Base-by-base conservation (phyloP, 2,888 invertebrate genomes). In the Philereme transversata region DNA sequence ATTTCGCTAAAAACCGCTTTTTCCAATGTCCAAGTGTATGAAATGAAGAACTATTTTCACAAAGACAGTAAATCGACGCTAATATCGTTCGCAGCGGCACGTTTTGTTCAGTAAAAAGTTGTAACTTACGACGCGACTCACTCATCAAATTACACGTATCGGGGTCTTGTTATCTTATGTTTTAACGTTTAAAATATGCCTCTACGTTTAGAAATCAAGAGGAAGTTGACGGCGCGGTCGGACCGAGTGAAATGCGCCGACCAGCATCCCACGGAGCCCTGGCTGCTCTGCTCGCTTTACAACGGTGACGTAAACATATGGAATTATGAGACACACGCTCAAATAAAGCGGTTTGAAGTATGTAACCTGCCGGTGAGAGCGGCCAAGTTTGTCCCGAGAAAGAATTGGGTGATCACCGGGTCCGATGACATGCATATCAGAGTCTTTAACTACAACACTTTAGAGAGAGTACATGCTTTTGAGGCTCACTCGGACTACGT, bases 401-500 rank as follows among this genome's bases (percentile, higher is more conserved):
- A 99, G 86, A 99, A 99, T 89, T 99, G 99, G 99, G 96, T 99
- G 51, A 95, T 99, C 51, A 98, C 99, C 3, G 99, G 99, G 11
- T 99, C 99, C 0, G 99, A 98, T 93, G 97, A 97, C 84, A 97
- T 97, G 96, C 97, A 97, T 84, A 96, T 99, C 35, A 94, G 99
- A 65, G 96, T 99, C 38, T 99, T 98, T 88, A 99, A 99, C 90
- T 99, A 99, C 89, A 99, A 99, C 87, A 99, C 99, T 0, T 87
- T 99, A 71, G 99, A 99, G 84, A 93, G 98, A 72, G 97, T 98
- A 4, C 98, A 99, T 81, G 95, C 97, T 4, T 99, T 97, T 86
- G 99, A 99, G 85, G 99, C 99, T 0, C 99, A 99, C 87, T 98
- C 99, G 1, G 99, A 99, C 89, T 99, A 99, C 86, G 96, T 99